Base-by-base conservation (phyloP, 2,113 vertebrate species). In the Caloenas nicobarica region DNA sequence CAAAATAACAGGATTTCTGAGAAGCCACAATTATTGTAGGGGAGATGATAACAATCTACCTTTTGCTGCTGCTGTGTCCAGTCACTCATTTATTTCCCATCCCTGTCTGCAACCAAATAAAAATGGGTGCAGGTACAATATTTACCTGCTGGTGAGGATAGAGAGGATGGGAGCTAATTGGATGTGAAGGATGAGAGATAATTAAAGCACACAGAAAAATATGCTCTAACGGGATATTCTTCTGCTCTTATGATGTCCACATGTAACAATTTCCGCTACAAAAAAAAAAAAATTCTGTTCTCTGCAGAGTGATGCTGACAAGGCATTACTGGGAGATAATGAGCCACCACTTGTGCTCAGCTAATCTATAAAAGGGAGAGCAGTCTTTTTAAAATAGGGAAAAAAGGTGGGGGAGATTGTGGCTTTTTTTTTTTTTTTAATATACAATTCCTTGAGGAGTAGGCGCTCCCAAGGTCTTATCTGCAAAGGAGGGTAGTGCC, bases 271-370 rank as follows among this genome's bases (percentile, higher is more conserved):
- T 93, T 89, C 96, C 9, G 31, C 76, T 74, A 88, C 28, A 36
- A 44, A 70, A 91, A 88, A 68, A 54, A 54, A 54, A 46, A 68
- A 53, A 8, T 11, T 71, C 83, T 61, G 56, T 62, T 91, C 74
- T 86, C 79, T 87, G 51, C 91, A 81, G 58, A 91, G 84, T 7
- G 78, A 70, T 95, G 95, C 96, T 95, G 95, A 95, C 94, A n/a
- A 80, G 84, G 90, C 94, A 91, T n/a, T 93, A 86, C 88, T 80
- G 82, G 70, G 77, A 89, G 73, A 92, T 95, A 89, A 95, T 77
- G 86, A 97, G 92, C 92, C 91, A 81, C 92, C 5, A 0, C 74
- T 71, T 51, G 48, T 74, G 78, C 86, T 92, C 81, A 89, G 77
- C 51, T 10, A 0, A 40, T 77, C 82, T 77, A 26, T 26, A 50